A percentile compares a stretch with the other conserved stretches of the same genome.
Evolutionary conservation across 2,797 vertebrate genomes (phyloP).

Genomic region (Gallinago solitaria): DNA sequence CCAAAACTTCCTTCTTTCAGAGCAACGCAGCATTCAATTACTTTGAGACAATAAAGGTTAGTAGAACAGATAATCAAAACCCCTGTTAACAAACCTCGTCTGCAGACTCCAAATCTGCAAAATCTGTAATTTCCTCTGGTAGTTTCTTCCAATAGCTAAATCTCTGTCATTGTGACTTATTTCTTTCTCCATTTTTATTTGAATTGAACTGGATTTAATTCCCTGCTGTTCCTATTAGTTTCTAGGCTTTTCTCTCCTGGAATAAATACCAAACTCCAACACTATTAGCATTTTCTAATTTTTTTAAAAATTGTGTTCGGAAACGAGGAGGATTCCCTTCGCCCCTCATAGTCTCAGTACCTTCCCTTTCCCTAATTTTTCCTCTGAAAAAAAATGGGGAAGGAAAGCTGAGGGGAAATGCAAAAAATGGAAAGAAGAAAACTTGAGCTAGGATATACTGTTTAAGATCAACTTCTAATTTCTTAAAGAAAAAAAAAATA

Average conservation of each 20-base stretch:
- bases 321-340: background rate
- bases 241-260: background rate
- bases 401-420: background rate
- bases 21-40: background rate
- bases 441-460: background rate
- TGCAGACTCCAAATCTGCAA: background rate
- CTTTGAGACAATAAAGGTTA: background rate
- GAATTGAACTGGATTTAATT: slow-evolving; percentile 32
- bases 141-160: background rate
- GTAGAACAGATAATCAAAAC: background rate
- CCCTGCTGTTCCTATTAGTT: slow-evolving; percentile 12
- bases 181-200: slow-evolving; percentile 10
- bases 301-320: background rate
- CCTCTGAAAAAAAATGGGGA: background rate
- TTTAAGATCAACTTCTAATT: background rate
- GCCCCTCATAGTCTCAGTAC: background rate
- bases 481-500: background rate
- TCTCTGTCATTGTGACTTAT: background rate
- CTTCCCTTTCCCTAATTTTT: background rate
- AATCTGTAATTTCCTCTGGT: background rate
- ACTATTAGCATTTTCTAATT: background rate
- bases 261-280: background rate
- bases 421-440: background rate
- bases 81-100: background rate
- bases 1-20: background rate